A percentile compares a stretch with the other conserved stretches of the same genome.
These are phyloP conservation scores for Campylomormyrus numenius DNA, from an alignment of 2,113 vertebrate genomes.

Conservation along the genomic window DNA sequence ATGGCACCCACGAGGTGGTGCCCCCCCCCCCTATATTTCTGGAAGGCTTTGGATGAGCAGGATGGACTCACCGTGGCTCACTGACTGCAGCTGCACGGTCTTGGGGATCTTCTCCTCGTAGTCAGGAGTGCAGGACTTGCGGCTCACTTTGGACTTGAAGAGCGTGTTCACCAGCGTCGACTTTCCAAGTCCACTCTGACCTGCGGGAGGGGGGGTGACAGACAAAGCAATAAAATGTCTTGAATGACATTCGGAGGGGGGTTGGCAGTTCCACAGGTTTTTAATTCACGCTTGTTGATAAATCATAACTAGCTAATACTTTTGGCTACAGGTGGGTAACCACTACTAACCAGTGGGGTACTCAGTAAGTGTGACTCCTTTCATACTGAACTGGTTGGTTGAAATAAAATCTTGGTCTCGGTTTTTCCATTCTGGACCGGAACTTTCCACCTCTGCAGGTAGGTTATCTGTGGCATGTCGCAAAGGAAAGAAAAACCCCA, in stretches of 20 bases:
- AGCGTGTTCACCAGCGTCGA: slow-evolving; percentile 93
- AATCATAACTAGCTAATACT: background rate
- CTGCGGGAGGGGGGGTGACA: slow-evolving; percentile 46
- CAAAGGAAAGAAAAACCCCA: background rate
- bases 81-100: slow-evolving; percentile 76
- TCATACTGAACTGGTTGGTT: background rate
- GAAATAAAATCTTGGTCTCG: background rate
- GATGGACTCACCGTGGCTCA: slow-evolving; percentile 74
- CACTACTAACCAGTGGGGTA: background rate
- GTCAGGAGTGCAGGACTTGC: slow-evolving; percentile 61
- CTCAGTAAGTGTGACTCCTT: background rate
- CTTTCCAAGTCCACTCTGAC: slow-evolving; percentile 94
- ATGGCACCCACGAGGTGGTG: background rate
- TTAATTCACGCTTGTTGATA: background rate
- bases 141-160: slow-evolving; percentile 89
- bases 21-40: background rate
- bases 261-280: background rate
- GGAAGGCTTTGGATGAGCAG: background rate
- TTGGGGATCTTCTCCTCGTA: slow-evolving; percentile 66
- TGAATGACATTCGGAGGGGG: background rate
- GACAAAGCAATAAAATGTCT: background rate
- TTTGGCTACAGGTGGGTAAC: background rate
- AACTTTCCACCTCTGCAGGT: background rate
- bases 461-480: background rate
- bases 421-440: background rate